These are phyloP conservation scores for Ennomos erosarius DNA, from an alignment of 2,888 invertebrate genomes.

Conservation along the genomic window DNA sequence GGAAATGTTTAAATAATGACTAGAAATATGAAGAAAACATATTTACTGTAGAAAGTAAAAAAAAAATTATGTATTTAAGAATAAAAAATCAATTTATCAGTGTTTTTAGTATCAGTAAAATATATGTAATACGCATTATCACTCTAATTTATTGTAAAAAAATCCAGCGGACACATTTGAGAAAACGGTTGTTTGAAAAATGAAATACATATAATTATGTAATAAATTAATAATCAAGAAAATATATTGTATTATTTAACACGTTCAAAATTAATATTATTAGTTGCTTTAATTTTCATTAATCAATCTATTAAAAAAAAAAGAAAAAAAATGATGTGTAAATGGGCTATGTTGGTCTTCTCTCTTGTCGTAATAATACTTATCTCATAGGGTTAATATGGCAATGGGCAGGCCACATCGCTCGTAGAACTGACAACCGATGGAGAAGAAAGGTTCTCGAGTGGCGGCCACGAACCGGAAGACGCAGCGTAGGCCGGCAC, in stretches of 20 bases:
- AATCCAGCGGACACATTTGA: slow-evolving; percentile 28
- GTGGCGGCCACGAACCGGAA: too few species aligned
- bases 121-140: slow-evolving; percentile 49
- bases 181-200: slow-evolving; percentile 64
- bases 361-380: too few species aligned
- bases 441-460: too few species aligned
- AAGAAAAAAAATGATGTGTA: too few species aligned
- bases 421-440: too few species aligned
- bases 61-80: slow-evolving; percentile 60
- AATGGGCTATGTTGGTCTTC: too few species aligned
- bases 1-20: slow-evolving; percentile 44
- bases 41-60: slow-evolving; percentile 64
- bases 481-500: too few species aligned
- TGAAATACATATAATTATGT: slow-evolving; percentile 53
- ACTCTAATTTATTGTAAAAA: slow-evolving; percentile 39
- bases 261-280: too few species aligned
- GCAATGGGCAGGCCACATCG: too few species aligned
- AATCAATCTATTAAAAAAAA: too few species aligned
- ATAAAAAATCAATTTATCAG: slow-evolving; percentile 57
- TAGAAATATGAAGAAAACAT: slow-evolving; percentile 71
- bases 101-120: slow-evolving; percentile 52
- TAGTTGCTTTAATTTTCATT: too few species aligned
- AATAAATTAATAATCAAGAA: slow-evolving; percentile 76
- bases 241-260: slow-evolving; percentile 29
- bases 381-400: too few species aligned